These are phyloP conservation scores for Drosophila tsacasi DNA, from an alignment of 1,140 invertebrate species.

Conservation along the genomic window DNA sequence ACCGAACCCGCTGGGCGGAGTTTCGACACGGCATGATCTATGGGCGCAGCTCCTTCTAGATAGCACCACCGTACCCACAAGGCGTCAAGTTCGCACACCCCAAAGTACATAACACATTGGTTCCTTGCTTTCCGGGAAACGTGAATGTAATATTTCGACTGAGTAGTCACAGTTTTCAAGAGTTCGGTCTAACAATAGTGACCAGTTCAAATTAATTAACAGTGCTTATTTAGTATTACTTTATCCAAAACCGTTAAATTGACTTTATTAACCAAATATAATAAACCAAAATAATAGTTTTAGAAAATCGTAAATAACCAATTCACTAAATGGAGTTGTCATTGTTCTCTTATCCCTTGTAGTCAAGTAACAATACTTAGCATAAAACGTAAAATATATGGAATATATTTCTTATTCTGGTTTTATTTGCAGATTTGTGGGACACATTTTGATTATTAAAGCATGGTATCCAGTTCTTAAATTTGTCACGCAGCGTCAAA, in stretches of 20 bases:
- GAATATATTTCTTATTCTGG: no score
- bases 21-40: constrained; percentile 65
- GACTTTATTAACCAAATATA: not conserved
- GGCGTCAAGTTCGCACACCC: not conserved
- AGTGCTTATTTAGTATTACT: not conserved
- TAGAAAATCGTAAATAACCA: no score
- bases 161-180: not conserved
- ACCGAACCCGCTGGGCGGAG: constrained; percentile 61
- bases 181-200: not conserved
- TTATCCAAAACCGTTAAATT: not conserved
- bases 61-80: not conserved
- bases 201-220: not conserved
- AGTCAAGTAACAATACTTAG: no score
- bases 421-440: no score
- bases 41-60: constrained; percentile 32
- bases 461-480: no score
- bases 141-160: not conserved
- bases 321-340: no score
- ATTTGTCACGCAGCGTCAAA: no score
- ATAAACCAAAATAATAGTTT: not conserved
- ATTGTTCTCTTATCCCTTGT: no score
- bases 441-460: no score
- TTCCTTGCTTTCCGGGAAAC: not conserved
- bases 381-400: no score
- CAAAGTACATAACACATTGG: not conserved